Percentiles rank a stretch among this genome's conserved stretches.
phyloP scores from a whole-genome alignment of 2,888 invertebrate species.

The Oxystoma pomonae region DNA sequence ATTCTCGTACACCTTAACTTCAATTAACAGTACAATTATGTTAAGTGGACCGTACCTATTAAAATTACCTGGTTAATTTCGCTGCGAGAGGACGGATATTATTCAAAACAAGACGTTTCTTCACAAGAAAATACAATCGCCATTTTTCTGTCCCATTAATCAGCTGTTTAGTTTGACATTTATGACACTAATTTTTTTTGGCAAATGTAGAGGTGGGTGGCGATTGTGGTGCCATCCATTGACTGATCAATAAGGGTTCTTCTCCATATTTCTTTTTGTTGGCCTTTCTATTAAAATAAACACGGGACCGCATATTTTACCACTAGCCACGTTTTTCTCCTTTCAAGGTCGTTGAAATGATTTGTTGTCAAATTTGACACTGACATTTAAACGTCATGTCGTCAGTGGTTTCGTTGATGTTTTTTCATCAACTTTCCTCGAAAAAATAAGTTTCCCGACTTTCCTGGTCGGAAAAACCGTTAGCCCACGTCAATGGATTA shows the following conservation, averaged over 20 bases:
- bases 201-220: too few species aligned
- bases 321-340: too few species aligned
- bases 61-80: slow-evolving; percentile 14
- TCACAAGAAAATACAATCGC: slow-evolving; percentile 32
- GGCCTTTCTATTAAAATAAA: too few species aligned
- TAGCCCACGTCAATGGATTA: background rate
- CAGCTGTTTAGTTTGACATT: slow-evolving; percentile 37
- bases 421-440: background rate
- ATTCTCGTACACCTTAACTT: background rate
- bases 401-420: background rate
- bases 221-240: too few species aligned
- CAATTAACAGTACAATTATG: background rate
- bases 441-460: background rate
- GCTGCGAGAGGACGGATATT: slow-evolving; percentile 36
- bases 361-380: background rate
- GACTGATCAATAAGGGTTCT: too few species aligned
- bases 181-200: too few species aligned
- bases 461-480: background rate
- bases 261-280: too few species aligned
- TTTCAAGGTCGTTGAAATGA: background rate
- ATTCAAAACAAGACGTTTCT: slow-evolving; percentile 36
- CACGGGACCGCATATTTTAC: too few species aligned
- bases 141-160: slow-evolving; percentile 40
- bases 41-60: background rate
- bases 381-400: background rate